Evolutionary conservation across 1,140 invertebrate species (phyloP).

Genomic region (Lordiphosa mommai): DNA sequence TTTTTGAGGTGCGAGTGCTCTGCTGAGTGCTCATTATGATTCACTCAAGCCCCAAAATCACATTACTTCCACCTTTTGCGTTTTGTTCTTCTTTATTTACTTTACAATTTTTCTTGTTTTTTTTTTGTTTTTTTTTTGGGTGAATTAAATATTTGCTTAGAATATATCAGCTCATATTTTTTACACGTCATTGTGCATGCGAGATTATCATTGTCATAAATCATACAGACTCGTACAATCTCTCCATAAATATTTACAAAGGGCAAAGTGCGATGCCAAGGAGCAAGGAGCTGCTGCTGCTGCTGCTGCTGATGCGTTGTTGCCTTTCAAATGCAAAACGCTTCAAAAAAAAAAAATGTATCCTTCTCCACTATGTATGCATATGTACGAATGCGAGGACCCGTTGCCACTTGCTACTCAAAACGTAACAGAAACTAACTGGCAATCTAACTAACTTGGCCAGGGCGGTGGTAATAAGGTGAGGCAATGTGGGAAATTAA

Average conservation of each 20-base stretch:
- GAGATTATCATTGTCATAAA: slow-evolving; percentile 75
- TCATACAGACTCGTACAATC: slow-evolving; percentile 62
- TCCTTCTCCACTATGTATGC: slow-evolving; percentile 7
- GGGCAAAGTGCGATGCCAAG: slow-evolving; percentile 27
- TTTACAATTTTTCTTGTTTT: no score
- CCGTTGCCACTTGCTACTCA: slow-evolving; percentile 2
- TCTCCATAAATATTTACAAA: slow-evolving; percentile 74
- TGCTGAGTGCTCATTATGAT: no score
- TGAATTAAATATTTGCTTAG: slow-evolving; percentile 68
- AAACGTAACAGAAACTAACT: slow-evolving; percentile 25
- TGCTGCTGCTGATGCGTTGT: slow-evolving; percentile 18
- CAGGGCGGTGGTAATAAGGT: neutral
- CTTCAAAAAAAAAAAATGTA: slow-evolving; percentile 33
- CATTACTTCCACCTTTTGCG: no score
- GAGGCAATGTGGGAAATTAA: no score
- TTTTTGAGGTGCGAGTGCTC: no score
- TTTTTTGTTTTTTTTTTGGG: no score
- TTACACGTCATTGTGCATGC: slow-evolving; percentile 75
- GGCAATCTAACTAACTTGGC: slow-evolving; percentile 15
- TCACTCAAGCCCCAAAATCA: no score
- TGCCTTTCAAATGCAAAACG: slow-evolving; percentile 27
- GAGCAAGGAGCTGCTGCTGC: neutral
- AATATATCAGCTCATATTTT: slow-evolving; percentile 72
- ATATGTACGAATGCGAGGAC: slow-evolving; percentile 8
- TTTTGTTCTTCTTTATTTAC: no score